Conservation (phyloP, 2,113 vertebrate genomes). For the Numenius arquata region DNA sequence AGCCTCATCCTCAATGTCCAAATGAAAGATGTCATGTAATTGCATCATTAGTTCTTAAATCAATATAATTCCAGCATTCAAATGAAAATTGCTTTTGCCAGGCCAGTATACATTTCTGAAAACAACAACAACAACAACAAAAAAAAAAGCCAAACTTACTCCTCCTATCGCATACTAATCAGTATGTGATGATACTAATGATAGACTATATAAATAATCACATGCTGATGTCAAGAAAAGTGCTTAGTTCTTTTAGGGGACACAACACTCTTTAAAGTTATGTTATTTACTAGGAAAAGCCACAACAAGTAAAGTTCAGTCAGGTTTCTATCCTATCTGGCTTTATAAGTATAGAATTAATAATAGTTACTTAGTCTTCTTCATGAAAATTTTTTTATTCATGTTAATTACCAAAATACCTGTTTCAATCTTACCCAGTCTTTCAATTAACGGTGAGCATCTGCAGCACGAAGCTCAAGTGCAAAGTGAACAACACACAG, state of each 20-base stretch:
- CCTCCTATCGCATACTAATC: neutral
- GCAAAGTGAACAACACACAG: neutral
- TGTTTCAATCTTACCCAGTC: neutral
- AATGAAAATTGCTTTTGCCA: neutral
- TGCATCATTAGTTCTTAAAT: neutral
- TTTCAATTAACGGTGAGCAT: neutral
- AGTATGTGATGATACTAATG: neutral
- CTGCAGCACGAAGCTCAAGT: neutral
- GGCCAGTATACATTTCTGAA: neutral
- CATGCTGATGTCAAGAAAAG: neutral
- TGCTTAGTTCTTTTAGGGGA: neutral
- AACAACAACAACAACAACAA: neutral
- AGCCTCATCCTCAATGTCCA: neutral
- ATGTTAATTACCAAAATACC: neutral
- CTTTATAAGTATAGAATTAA: neutral
- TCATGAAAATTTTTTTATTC: neutral
- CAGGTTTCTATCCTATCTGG: neutral
- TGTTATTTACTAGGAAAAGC: neutral
- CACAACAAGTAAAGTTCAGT: neutral
- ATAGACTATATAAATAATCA: rapidly evolving
- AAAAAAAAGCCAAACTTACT: neutral
- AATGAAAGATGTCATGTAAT: neutral
- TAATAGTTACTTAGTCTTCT: neutral
- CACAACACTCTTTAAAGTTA: neutral
- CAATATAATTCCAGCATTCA: neutral